Conservation (phyloP, 1,140 invertebrate species). For the Cydia strobilella region DNA sequence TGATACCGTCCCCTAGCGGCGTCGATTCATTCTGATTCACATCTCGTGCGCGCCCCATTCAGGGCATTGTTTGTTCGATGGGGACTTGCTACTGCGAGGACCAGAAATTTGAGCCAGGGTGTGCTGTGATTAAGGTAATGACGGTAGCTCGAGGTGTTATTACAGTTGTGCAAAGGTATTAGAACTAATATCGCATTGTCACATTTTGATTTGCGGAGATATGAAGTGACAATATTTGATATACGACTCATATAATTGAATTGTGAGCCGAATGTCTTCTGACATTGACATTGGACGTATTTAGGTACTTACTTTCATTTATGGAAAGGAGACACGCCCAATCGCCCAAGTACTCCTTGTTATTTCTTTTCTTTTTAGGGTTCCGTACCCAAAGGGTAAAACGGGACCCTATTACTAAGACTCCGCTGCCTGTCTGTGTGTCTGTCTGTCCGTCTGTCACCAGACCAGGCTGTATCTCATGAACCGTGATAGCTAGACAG, state of each 20-base stretch:
- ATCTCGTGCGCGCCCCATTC: slow-evolving; percentile 62
- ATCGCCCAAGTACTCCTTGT: background rate
- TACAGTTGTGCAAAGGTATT: background rate
- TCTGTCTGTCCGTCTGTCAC: too few species aligned
- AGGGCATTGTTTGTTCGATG: slow-evolving; percentile 63
- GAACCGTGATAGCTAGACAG: too few species aligned
- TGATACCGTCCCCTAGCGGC: slow-evolving; percentile 16
- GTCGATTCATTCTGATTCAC: slow-evolving; percentile 62
- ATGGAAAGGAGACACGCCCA: too few species aligned
- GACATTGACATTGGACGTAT: background rate
- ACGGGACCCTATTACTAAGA: too few species aligned
- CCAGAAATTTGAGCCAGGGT: background rate
- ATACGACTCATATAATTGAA: too few species aligned
- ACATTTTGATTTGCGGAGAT: background rate
- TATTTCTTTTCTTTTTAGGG: too few species aligned
- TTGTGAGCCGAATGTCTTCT: background rate
- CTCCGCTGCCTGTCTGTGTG: too few species aligned
- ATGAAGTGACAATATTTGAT: background rate
- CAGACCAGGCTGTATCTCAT: too few species aligned
- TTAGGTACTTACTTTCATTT: too few species aligned
- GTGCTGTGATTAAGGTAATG: slow-evolving; percentile 1
- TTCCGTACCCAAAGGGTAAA: too few species aligned
- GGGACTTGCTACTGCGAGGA: background rate
- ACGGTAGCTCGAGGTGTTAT: background rate
- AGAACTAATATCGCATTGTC: background rate